Base-by-base conservation (phyloP, 2,797 vertebrate species). In the Tiaroga cobitis region DNA sequence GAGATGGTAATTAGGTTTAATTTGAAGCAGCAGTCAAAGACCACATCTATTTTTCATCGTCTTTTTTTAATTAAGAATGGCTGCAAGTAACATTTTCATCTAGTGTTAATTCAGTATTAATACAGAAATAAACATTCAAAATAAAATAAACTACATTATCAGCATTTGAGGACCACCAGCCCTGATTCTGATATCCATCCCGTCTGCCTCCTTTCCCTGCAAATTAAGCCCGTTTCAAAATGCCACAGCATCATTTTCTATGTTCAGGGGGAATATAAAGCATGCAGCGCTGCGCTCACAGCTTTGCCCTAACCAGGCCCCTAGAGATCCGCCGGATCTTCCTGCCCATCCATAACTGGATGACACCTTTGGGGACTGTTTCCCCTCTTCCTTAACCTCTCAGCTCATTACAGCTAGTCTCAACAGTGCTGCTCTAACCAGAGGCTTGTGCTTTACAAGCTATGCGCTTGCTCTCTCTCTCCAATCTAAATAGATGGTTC, bases 361-460 rank as follows among this genome's bases (percentile, higher is more conserved):
- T 95, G 95, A 94, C 95, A 95, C 94, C 97, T 95, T 95, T 92
- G 93, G 96, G 96, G 97, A 97, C 94, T 92, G 90, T 78, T 94
- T 94, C 93, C 93, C 92, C 93, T 95, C 95, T 96, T 94, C 92
- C 90, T 87, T 92, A 94, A 94, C 93, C 95, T 94, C 80, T 72
- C 86, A 97, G 97, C 97, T 98, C 97, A 97, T 98, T 98, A 97
- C 93, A 95, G 92, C 94, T 91, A 94, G 94, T 97, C 96, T 89
- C 92, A 89, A 81, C 92, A 95, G 96, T 77, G 83, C 92, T 92
- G 90, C 90, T 94, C 95, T 95, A 97, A 95, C 96, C 94, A 95
- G 95, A 97, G 96, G 95, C 92, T 86, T 93, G 94, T 94, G 96
- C 95, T 96, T 97, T 97, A 97, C 94, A 91, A 94, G 93, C 79